phyloP scores from a whole-genome alignment of 1,140 invertebrate species.

The Polypedilum pembai region DNA sequence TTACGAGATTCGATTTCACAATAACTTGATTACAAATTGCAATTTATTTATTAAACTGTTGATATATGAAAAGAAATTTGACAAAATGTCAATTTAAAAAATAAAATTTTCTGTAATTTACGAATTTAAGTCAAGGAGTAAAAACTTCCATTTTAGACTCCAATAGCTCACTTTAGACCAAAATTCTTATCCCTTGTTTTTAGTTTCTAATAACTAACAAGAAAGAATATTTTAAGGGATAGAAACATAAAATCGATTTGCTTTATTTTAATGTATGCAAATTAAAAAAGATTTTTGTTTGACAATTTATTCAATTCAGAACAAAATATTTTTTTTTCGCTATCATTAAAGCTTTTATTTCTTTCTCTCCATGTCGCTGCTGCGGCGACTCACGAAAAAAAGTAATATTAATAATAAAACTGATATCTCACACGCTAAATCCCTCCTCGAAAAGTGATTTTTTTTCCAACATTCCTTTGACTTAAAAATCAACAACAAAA shows the following conservation, averaged over 20 bases:
- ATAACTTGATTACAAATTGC: too few relatives aligned
- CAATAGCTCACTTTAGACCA: too few relatives aligned
- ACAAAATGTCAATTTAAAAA: too few relatives aligned
- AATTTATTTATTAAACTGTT: too few relatives aligned
- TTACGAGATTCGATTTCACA: too few relatives aligned
- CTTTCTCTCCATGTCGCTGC: not conserved
- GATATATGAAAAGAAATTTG: too few relatives aligned
- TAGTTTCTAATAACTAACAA: too few relatives aligned
- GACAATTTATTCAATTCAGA: not conserved
- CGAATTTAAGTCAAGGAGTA: not conserved
- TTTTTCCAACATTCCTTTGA: not conserved
- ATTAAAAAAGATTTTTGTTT: not conserved
- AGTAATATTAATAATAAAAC: not conserved
- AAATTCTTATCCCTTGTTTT: too few relatives aligned
- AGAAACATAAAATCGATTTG: conserved; percentile 28
- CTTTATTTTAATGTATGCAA: conserved; percentile 24
- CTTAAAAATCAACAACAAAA: not conserved
- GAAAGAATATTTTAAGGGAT: not conserved
- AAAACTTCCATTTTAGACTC: too few relatives aligned
- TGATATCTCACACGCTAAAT: too few relatives aligned
- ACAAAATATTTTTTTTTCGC: not conserved
- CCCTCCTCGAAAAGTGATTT: not conserved
- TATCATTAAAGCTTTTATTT: not conserved
- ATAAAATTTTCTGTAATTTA: too few relatives aligned
- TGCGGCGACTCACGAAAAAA: not conserved